Conservation (phyloP, 2,113 vertebrate species). For the Macroglossus sobrinus region DNA sequence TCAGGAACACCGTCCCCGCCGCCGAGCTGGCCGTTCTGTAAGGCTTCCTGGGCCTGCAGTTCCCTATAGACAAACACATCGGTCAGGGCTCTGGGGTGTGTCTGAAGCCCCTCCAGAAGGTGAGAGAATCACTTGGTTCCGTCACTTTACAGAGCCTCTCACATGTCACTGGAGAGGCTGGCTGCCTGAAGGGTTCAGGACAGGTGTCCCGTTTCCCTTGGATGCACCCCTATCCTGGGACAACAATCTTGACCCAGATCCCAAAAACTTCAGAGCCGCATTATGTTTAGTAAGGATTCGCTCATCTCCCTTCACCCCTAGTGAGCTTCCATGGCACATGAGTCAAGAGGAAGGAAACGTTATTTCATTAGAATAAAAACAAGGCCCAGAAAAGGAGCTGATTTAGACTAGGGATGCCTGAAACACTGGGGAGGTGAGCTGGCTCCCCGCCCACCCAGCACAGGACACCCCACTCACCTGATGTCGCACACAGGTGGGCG, state of each 20-base stretch:
- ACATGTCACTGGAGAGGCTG: rapidly evolving
- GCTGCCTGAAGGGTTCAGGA: rapidly evolving
- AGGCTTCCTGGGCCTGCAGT: slow-evolving; percentile 93
- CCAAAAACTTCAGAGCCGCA: rapidly evolving
- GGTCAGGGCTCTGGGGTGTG: rapidly evolving
- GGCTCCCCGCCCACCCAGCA: neutral
- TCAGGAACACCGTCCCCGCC: slow-evolving; percentile 89
- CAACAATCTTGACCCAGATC: neutral
- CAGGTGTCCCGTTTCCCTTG: rapidly evolving
- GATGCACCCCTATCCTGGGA: neutral
- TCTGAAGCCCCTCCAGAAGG: rapidly evolving
- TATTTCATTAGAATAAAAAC: neutral
- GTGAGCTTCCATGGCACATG: rapidly evolving
- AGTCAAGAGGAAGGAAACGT: neutral
- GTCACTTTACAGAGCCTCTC: neutral
- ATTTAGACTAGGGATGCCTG: too few species aligned
- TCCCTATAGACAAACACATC: slow-evolving; percentile 82
- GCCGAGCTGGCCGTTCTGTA: slow-evolving; percentile 91
- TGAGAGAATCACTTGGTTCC: rapidly evolving
- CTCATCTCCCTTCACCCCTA: neutral
- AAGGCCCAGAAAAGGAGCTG: neutral
- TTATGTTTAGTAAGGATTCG: too few species aligned
- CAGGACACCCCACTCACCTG: slow-evolving; percentile 78
- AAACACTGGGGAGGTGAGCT: neutral
- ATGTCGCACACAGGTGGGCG: slow-evolving; percentile 94